phyloP scores from a whole-genome alignment of 1,140 invertebrate genomes.

The Microplitis mediator region DNA sequence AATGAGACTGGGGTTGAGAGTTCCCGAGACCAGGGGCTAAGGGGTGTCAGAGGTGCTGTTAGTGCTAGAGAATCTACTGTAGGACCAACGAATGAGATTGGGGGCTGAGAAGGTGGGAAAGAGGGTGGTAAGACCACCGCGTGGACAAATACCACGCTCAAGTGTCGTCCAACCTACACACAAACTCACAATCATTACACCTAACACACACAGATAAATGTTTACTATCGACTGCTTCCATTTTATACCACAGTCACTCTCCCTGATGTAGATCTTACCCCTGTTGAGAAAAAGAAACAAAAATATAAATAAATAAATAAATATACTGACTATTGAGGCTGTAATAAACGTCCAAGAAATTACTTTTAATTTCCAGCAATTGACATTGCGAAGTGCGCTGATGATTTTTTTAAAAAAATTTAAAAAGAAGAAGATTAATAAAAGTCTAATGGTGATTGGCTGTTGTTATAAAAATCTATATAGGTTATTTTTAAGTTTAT shows the following conservation, averaged over 20 bases:
- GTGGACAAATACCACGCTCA: slow-evolving; percentile 50
- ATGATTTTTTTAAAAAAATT: too few species aligned
- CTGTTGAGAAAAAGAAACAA: not conserved
- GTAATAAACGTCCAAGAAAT: too few species aligned
- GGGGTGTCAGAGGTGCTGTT: not conserved
- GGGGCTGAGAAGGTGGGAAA: slow-evolving; percentile 26
- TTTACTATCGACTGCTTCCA: not conserved
- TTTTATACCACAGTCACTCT: not conserved
- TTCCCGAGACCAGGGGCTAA: not conserved
- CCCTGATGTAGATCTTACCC: slow-evolving; percentile 1
- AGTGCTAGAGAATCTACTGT: not conserved
- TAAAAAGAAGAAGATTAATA: too few species aligned
- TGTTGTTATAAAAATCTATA: not conserved
- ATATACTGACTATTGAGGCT: not conserved
- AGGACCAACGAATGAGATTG: slow-evolving; percentile 30
- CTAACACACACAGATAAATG: not conserved
- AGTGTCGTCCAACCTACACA: slow-evolving; percentile 26
- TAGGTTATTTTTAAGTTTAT: not conserved
- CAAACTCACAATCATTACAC: slow-evolving; percentile 12
- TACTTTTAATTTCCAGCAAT: not conserved
- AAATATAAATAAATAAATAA: not conserved
- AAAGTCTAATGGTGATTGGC: not conserved
- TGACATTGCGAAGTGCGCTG: not conserved
- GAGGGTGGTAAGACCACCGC: slow-evolving; percentile 43
- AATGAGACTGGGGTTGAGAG: not conserved